phyloP scores from a whole-genome alignment of 1,140 invertebrate species.

The Bombus turneri region DNA sequence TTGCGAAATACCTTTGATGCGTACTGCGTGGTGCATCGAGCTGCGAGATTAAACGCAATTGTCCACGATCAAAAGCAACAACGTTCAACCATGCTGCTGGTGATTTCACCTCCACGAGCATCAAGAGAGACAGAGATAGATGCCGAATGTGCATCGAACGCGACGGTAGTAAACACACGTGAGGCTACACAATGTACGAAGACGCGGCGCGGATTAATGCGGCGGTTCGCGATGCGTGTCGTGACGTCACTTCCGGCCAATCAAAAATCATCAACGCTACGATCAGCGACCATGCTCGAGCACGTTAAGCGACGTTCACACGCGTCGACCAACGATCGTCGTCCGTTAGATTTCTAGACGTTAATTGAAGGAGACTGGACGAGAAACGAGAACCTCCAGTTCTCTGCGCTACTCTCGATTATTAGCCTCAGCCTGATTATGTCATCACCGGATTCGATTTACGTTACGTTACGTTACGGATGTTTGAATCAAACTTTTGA shows the following conservation, averaged over 20 bases:
- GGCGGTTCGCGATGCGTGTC: constrained; percentile 73
- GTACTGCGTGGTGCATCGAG: constrained; percentile 12
- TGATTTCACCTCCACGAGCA: not conserved
- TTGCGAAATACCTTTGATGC: constrained; percentile 35
- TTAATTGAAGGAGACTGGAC: constrained; percentile 46
- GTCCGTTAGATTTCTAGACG: constrained; percentile 29
- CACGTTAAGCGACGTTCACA: constrained; percentile 56
- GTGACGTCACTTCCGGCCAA: constrained; percentile 82
- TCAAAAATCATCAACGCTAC: constrained; percentile 80
- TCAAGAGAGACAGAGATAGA: not conserved
- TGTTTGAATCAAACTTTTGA: not conserved
- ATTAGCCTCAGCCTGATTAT: constrained; percentile 10
- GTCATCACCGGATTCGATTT: constrained; percentile 13
- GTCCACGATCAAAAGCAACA: constrained; percentile 6
- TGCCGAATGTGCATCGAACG: not conserved
- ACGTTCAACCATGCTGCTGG: not conserved
- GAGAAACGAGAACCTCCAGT: not conserved
- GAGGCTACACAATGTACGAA: constrained; percentile 12
- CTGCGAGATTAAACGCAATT: constrained; percentile 41
- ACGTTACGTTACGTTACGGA: not conserved
- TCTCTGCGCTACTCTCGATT: not conserved
- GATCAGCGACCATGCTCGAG: constrained; percentile 38
- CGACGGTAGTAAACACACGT: constrained; percentile 22
- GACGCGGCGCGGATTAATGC: constrained; percentile 56
- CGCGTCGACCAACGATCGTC: constrained; percentile 14